Evolutionary conservation across 1,140 invertebrate genomes (phyloP).

Genomic region (Capitella teleta): DNA sequence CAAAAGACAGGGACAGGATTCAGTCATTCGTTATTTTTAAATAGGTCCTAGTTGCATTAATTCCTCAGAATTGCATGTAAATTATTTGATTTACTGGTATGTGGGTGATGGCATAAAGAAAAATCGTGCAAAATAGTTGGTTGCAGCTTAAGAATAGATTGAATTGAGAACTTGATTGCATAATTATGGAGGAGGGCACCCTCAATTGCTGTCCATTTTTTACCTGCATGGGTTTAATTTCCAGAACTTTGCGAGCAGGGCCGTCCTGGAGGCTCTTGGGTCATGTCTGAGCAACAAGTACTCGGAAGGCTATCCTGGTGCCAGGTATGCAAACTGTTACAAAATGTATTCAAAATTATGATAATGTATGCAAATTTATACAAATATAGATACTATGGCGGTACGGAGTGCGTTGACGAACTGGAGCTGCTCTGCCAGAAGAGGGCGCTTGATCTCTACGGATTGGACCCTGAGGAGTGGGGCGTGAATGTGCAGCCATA

Average conservation of each 20-base stretch:
- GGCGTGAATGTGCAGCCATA: constrained; percentile 97
- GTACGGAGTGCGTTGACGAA: constrained; percentile 92
- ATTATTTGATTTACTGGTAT: background rate
- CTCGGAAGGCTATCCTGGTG: constrained; percentile 64
- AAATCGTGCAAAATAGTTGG: background rate
- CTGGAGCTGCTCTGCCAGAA: constrained; percentile 82
- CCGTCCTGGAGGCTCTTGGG: constrained; percentile 80
- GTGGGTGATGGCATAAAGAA: background rate
- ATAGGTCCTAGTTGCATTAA: background rate
- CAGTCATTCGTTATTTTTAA: no score
- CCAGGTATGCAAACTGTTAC: constrained; percentile 3
- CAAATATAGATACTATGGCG: constrained; percentile 76
- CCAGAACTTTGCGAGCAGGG: constrained; percentile 82
- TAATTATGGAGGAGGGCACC: background rate
- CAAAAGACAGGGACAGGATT: no score
- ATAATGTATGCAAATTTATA: background rate
- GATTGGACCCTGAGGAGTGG: constrained; percentile 73
- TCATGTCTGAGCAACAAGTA: constrained; percentile 96
- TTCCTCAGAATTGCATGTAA: background rate
- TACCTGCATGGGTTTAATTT: background rate
- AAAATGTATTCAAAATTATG: background rate
- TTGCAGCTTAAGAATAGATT: background rate
- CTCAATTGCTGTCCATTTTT: background rate
- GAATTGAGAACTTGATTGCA: background rate
- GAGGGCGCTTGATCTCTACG: constrained; percentile 71